Evolutionary conservation across 2,113 vertebrate genomes (phyloP).

Genomic region (Carassius auratus): DNA sequence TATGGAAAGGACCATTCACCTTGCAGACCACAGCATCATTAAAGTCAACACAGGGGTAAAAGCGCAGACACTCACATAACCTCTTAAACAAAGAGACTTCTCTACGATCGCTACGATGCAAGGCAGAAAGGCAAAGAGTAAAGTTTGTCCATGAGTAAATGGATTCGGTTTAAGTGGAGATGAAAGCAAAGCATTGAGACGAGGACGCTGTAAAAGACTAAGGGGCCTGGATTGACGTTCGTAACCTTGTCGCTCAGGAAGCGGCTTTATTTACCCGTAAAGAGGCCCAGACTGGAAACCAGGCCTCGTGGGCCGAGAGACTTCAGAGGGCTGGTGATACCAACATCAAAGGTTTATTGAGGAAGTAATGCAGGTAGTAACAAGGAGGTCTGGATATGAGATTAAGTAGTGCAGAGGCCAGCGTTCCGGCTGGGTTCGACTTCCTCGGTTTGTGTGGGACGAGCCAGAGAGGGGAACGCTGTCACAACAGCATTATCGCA

Average conservation of each 20-base stretch:
- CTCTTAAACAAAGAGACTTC: slow-evolving; percentile 48
- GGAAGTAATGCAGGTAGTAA: slow-evolving; percentile 52
- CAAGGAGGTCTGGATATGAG: slow-evolving; percentile 51
- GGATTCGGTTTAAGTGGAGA: slow-evolving; percentile 57
- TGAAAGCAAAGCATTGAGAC: slow-evolving; percentile 49
- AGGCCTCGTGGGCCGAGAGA: slow-evolving; percentile 11
- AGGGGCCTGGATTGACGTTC: slow-evolving; percentile 38
- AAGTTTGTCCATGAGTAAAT: slow-evolving; percentile 48
- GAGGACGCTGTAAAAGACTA: slow-evolving; percentile 50
- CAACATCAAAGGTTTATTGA: slow-evolving; percentile 52
- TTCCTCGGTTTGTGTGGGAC: slow-evolving; percentile 15
- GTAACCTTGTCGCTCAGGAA: slow-evolving; percentile 30
- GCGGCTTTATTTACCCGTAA: slow-evolving; percentile 48
- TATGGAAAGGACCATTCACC: slow-evolving; percentile 40
- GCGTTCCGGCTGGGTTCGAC: background rate
- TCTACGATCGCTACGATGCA: slow-evolving; percentile 29
- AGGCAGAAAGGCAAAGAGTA: slow-evolving; percentile 31
- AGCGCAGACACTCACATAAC: slow-evolving; percentile 8
- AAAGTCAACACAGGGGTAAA: slow-evolving; percentile 40
- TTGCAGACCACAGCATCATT: slow-evolving; percentile 40
- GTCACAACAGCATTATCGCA: slow-evolving; percentile 31
- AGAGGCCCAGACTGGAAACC: background rate
- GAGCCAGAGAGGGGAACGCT: background rate
- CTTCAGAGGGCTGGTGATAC: slow-evolving; percentile 21
- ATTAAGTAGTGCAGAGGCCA: slow-evolving; percentile 44